Evolutionary conservation across 2,888 invertebrate genomes (phyloP).

Genomic region (Plagiodera versicolora): DNA sequence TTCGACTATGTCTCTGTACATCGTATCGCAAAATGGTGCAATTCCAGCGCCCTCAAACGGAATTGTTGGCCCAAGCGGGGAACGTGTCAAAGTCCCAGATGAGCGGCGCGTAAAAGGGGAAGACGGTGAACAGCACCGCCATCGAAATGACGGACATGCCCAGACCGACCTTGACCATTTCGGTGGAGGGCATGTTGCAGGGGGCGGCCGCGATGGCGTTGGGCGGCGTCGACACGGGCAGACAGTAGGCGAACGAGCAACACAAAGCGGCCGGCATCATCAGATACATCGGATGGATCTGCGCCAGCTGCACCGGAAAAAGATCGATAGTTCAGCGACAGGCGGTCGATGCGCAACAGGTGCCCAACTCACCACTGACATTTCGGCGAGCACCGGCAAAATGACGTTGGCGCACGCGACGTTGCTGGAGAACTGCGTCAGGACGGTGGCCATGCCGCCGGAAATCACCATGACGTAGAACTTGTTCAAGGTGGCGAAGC

Average conservation of each 20-base stretch:
- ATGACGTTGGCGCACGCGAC: slow-evolving; percentile 89
- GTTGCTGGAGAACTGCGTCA: slow-evolving; percentile 90
- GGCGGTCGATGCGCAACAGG: too few species aligned
- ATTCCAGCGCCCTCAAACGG: not conserved
- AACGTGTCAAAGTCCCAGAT: slow-evolving; percentile 67
- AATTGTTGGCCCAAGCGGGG: slow-evolving; percentile 61
- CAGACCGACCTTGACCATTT: slow-evolving; percentile 72
- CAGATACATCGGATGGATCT: slow-evolving; percentile 83
- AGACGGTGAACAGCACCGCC: slow-evolving; percentile 68
- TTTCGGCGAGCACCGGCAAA: slow-evolving; percentile 79
- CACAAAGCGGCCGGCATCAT: slow-evolving; percentile 88
- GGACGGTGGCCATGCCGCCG: slow-evolving; percentile 73
- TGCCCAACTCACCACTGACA: slow-evolving; percentile 60
- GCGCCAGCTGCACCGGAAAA: slow-evolving; percentile 42
- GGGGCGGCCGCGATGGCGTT: slow-evolving; percentile 91
- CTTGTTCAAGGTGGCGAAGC: slow-evolving; percentile 65
- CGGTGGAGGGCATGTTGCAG: slow-evolving; percentile 75
- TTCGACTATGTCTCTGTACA: too few species aligned
- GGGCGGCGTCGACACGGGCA: slow-evolving; percentile 93
- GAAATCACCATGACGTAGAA: slow-evolving; percentile 73
- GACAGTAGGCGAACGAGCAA: slow-evolving; percentile 90
- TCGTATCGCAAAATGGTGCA: too few species aligned
- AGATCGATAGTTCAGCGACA: too few species aligned
- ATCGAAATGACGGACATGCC: slow-evolving; percentile 77
- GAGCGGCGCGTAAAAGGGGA: slow-evolving; percentile 73